Base-by-base conservation (phyloP, 2,797 vertebrate genomes). In the Threskiornis aethiopicus region DNA sequence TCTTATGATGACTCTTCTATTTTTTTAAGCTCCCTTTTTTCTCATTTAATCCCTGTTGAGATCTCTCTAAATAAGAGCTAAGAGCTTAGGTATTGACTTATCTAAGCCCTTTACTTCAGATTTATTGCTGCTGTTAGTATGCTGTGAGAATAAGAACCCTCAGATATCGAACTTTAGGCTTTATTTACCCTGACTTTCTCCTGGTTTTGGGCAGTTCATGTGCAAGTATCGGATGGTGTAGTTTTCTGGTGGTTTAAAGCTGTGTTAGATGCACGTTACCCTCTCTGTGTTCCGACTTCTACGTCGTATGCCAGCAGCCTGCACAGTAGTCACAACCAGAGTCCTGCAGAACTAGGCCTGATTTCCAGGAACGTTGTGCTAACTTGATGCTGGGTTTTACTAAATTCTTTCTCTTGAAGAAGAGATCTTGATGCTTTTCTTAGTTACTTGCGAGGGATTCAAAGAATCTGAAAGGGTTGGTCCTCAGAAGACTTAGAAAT, bases 51-150 rank as follows among this genome's bases (percentile, higher is more conserved):
- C 93, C 89, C 87, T 77, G 67, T 72, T 90, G 82, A 76, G 84
- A 93, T 84, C 90, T 95, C 84, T 93, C 96, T 93, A 96, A 98
- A 95, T 90, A 97, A 96, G 94, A 97, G 58, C 78, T 90, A 95
- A 97, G 89, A 97, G 88, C 65, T 88, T 89, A 65, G 66, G 46
- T 93, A 87, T 89, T 96, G 96, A 95, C 90, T 96, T 97, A 81
- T 33, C 71, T 80, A 92, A 95, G 89, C 85, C 85, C 85, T 49
- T 51, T 80, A 75, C 80, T 96, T 93, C 62, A 86, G 88, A 89
- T 97, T 97, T 97, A 97, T 94, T 91, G 91, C 92, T 89, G 94
- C 82, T 93, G 64, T 87, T 95, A 71, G 89, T 90, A 80, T 92
- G 87, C 91, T 51, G 44, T 55, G 69, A 73, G 89, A 92, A 41